Evolutionary conservation across 2,113 vertebrate genomes (phyloP), one percentile per base, ranked within the genome.

Genomic region (Odontesthes bonariensis): DNA sequence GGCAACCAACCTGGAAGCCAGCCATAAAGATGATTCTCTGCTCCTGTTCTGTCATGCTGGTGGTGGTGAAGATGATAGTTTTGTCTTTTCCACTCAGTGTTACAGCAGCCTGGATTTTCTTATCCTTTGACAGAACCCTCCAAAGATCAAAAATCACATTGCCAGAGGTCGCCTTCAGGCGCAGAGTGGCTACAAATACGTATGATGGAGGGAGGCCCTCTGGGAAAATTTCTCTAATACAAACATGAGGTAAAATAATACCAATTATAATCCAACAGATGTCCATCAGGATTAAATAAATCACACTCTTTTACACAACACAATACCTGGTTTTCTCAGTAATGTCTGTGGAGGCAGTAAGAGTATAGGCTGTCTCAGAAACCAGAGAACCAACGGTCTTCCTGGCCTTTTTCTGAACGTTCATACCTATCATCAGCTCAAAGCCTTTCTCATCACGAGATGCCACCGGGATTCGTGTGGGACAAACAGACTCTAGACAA

Each of bases 381-480:
- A 53, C 64, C 64, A 95, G 83, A 13, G 95, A 95, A 57, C 95
- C 95, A 0, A 61, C 49, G 61, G 90, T 90, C 90, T 89, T 88
- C 82, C 88, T 84, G 16, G 91, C 90, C 80, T 95, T 95, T 40
- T 10, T 77, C 46, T 89, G 79, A 73, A 95, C 92, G 23, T 93
- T 95, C 91, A 95, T 90, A 33, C 95, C 94, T 67, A 93, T 3
- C 69, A 95, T 85, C 83, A 95, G 86, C 86, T 95, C 95, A 60
- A 95, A 95, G 56, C 95, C 95, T 66, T 95, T 95, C 81, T 95
- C 95, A 73, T 95, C 95, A 20, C 94, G 91, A 10, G 94, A 94
- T 1, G 94, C 93, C 69, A 95, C 95, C 1, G 93, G 94, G 52
- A 95, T 95, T 47, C 92, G 89, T 6, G 95, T 95, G 4, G 95